A percentile compares a stretch with the other conserved stretches of the same genome.
Evolutionary conservation across 35 echinoderm and acorn worm species (phyloP).

Genomic region (Diadema setosum): DNA sequence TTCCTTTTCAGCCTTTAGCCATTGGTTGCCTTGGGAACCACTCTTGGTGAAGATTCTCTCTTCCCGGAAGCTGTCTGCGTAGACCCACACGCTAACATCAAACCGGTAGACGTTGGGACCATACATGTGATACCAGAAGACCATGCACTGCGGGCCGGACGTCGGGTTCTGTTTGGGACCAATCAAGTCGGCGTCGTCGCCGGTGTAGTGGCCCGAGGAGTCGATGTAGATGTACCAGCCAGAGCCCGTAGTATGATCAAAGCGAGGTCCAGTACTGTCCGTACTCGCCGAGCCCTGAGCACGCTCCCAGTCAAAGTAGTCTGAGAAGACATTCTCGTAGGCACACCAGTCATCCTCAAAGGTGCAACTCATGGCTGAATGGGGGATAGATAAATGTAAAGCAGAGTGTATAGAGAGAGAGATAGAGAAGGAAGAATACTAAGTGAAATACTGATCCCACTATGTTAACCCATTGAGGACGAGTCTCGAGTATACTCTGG

Average conservation of each 20-base stretch:
- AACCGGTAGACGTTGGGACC: slow-evolving; percentile 64
- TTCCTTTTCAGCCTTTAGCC: slow-evolving; percentile 49
- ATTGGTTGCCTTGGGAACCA: slow-evolving; percentile 84
- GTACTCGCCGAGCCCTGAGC: slow-evolving; percentile 13
- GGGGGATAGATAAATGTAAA: neutral
- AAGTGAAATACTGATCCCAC: too few relatives aligned
- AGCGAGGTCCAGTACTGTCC: slow-evolving; percentile 27
- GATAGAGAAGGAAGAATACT: too few relatives aligned
- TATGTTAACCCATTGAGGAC: too few relatives aligned
- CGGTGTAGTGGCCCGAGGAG: neutral
- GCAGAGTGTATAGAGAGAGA: neutral
- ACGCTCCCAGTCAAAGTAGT: slow-evolving; percentile 78
- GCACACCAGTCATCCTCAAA: slow-evolving; percentile 55
- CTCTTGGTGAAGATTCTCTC: slow-evolving; percentile 71
- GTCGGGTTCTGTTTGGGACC: slow-evolving; percentile 19
- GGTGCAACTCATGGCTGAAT: slow-evolving; percentile 47
- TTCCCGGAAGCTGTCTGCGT: neutral
- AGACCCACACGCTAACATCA: slow-evolving; percentile 35
- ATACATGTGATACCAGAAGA: slow-evolving; percentile 94
- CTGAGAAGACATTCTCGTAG: slow-evolving; percentile 45
- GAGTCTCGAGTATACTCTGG: too few relatives aligned
- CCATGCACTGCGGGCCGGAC: neutral
- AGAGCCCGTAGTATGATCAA: neutral
- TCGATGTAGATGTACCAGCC: slow-evolving; percentile 80
- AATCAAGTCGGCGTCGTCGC: slow-evolving; percentile 59